Evolutionary conservation across 1,140 invertebrate genomes (phyloP).

Genomic region (Temnothorax longispinosus): DNA sequence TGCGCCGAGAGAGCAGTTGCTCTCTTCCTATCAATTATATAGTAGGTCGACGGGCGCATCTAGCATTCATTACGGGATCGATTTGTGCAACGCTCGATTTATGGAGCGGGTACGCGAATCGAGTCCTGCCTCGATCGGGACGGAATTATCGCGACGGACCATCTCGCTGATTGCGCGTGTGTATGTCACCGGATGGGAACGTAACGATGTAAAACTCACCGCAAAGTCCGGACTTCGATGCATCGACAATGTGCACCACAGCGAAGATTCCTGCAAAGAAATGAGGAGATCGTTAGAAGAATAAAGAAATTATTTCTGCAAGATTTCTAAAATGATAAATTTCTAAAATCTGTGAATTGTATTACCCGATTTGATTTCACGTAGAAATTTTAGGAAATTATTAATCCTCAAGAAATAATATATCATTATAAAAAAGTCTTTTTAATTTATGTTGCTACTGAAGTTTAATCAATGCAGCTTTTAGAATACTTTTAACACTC

Average conservation of each 20-base stretch:
- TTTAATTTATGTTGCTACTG: too few species aligned
- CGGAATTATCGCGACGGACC: constrained; percentile 65
- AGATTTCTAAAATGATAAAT: neutral
- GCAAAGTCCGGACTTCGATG: constrained; percentile 24
- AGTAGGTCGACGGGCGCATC: constrained; percentile 65
- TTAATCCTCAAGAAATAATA: neutral
- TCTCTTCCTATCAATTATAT: constrained; percentile 72
- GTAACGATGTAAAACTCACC: neutral
- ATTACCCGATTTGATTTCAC: neutral
- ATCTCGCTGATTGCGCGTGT: constrained; percentile 39
- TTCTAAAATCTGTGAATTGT: neutral
- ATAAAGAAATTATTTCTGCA: neutral
- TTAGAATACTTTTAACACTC: neutral
- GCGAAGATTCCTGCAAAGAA: neutral
- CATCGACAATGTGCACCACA: neutral
- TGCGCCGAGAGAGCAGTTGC: constrained; percentile 25
- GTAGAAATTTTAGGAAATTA: neutral
- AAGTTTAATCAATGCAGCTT: neutral
- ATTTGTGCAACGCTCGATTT: constrained; percentile 71
- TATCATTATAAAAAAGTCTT: neutral
- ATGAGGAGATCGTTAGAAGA: neutral
- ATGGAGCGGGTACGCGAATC: constrained; percentile 55
- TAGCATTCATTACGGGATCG: constrained; percentile 69
- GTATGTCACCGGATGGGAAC: constrained; percentile 44
- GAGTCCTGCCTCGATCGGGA: constrained; percentile 44